These are phyloP conservation scores for Andrena marginata DNA, from an alignment of 2,888 invertebrate genomes.

Conservation along the genomic window DNA sequence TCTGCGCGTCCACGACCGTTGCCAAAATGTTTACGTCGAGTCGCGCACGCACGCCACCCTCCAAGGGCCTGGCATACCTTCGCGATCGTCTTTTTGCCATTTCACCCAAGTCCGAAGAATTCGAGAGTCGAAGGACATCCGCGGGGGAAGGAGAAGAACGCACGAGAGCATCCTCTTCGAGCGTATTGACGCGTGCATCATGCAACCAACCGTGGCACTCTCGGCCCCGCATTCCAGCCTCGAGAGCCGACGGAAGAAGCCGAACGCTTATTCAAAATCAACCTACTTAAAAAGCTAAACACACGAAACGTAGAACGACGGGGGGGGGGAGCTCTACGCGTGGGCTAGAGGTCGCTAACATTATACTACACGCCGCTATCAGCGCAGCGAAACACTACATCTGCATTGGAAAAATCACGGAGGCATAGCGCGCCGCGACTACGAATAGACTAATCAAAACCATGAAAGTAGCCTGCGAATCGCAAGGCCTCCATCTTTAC, in stretches of 20 bases:
- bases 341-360: too few species aligned
- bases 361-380: background rate
- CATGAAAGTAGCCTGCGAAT: too few species aligned
- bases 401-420: too few species aligned
- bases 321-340: too few species aligned
- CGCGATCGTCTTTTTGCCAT: constrained; percentile 50
- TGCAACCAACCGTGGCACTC: constrained; percentile 33
- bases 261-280: too few species aligned
- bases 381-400: background rate
- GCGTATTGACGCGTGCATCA: constrained; percentile 42
- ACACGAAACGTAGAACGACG: too few species aligned
- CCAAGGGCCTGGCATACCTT: constrained; percentile 34
- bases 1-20: background rate
- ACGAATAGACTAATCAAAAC: too few species aligned
- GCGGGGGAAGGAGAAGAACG: constrained; percentile 36
- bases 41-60: constrained; percentile 43
- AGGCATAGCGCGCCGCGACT: too few species aligned
- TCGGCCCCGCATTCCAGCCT: constrained; percentile 15
- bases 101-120: constrained; percentile 61
- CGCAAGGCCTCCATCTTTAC: too few species aligned
- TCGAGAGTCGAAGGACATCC: constrained; percentile 58
- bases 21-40: constrained; percentile 42
- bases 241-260: background rate
- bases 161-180: constrained; percentile 44
- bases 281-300: too few species aligned